Evolutionary conservation across 2,113 vertebrate genomes (phyloP).

Genomic region (Oxyura jamaicensis): DNA sequence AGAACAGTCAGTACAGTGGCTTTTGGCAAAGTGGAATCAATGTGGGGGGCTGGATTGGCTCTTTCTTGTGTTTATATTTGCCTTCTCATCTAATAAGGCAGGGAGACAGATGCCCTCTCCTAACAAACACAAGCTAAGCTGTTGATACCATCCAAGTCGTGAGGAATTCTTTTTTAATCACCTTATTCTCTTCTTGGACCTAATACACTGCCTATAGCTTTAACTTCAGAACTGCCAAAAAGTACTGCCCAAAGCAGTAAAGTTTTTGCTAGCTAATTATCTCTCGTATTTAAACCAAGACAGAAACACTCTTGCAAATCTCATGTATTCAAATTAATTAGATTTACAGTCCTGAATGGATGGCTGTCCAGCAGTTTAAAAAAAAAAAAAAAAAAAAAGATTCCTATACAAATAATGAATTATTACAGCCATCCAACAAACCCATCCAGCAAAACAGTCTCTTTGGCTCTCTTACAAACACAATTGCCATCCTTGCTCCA

Average conservation of each 20-base stretch:
- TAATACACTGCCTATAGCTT: background rate
- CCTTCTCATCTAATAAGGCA: background rate
- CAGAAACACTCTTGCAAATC: background rate
- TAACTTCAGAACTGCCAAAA: background rate
- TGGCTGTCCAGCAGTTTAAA: background rate
- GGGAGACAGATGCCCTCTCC: slow-evolving; percentile 30
- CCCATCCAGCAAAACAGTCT: background rate
- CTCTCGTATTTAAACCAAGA: background rate
- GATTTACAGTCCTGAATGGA: slow-evolving; percentile 5
- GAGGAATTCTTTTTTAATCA: slow-evolving; percentile 28
- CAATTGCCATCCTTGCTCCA: background rate
- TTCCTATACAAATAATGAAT: slow-evolving; percentile 9
- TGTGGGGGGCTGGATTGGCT: background rate
- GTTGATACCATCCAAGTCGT: background rate
- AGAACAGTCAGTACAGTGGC: background rate
- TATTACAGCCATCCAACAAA: background rate
- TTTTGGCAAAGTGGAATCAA: background rate
- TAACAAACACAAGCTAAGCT: background rate
- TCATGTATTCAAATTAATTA: background rate
- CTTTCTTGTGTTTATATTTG: slow-evolving; percentile 14
- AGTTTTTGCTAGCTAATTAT: background rate
- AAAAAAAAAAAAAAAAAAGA: slow-evolving; percentile 8
- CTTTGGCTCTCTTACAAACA: background rate
- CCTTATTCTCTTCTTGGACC: background rate
- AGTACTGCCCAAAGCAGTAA: background rate